phyloP scores from a whole-genome alignment of 2,888 invertebrate genomes.

The Polylopha cassiicola region DNA sequence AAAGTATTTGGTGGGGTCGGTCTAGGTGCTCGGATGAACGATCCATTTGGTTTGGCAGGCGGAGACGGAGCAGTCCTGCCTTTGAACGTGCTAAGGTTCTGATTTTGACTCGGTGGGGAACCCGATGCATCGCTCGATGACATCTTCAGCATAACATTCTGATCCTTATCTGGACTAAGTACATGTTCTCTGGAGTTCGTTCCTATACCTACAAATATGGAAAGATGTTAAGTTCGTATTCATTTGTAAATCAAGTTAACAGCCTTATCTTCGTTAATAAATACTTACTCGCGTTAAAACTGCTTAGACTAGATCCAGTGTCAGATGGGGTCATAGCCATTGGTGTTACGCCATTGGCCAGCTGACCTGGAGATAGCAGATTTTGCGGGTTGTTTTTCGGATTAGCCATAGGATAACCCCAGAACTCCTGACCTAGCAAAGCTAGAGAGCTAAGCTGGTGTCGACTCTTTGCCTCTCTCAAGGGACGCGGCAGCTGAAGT shows the following conservation, averaged over 20 bases:
- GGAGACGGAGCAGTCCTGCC: conserved; percentile 77
- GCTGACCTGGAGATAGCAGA: conserved; percentile 56
- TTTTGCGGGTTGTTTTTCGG: conserved; percentile 76
- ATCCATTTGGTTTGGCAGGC: conserved; percentile 62
- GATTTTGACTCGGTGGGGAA: conserved; percentile 67
- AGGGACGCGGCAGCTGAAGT: conserved; percentile 88
- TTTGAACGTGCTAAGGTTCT: conserved; percentile 82
- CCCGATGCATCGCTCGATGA: conserved; percentile 80
- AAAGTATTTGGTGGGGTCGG: conserved; percentile 91
- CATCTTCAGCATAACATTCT: conserved; percentile 85
- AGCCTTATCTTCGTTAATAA: no score
- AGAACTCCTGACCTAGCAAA: conserved; percentile 91
- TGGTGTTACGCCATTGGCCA: conserved; percentile 57
- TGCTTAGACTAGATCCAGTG: conserved; percentile 85
- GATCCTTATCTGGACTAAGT: conserved; percentile 67
- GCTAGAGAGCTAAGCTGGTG: conserved; percentile 94
- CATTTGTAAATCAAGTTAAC: no score
- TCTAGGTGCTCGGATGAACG: conserved; percentile 79
- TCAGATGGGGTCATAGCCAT: conserved; percentile 79
- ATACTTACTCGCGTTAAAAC: conserved; percentile 80
- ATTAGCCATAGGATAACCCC: conserved; percentile 88
- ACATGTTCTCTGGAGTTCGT: conserved; percentile 61
- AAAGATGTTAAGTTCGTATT: no score
- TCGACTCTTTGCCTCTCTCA: conserved; percentile 91
- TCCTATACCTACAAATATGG: conserved; percentile 48